These are phyloP conservation scores for Dromas ardeola DNA, from an alignment of 2,113 vertebrate genomes.

Conservation along the genomic window DNA sequence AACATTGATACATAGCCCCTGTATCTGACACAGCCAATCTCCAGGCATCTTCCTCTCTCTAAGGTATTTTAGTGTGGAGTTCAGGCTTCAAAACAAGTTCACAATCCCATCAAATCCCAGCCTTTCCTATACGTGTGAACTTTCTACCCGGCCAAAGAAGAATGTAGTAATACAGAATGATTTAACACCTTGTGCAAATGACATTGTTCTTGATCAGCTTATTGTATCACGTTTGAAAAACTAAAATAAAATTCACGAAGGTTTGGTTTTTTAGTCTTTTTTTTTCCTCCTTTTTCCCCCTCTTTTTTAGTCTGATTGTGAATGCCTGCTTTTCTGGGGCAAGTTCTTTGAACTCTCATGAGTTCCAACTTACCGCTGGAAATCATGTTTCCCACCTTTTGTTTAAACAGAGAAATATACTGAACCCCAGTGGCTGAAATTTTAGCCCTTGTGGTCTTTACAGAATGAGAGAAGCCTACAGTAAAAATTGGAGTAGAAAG, in stretches of 20 bases:
- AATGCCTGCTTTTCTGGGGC: background rate
- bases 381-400: background rate
- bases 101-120: background rate
- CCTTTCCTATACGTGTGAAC: background rate
- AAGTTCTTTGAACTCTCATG: background rate
- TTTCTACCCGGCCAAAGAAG: background rate
- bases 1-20: background rate
- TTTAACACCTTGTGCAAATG: background rate
- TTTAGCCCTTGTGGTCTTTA: background rate
- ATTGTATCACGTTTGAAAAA: background rate
- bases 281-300: fast-evolving
- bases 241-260: background rate
- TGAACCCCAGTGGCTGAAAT: background rate
- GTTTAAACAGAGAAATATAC: background rate
- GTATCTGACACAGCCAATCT: background rate
- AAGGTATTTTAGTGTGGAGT: background rate
- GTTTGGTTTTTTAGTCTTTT: fast-evolving
- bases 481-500: background rate
- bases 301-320: background rate
- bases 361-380: background rate
- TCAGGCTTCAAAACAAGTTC: background rate
- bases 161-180: background rate
- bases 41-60: background rate
- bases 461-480: background rate
- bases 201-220: background rate